A percentile compares a stretch with the other conserved stretches of the same genome.
Conservation (phyloP, 2,888 invertebrate genomes). For the Phragmatobia fuliginosa region DNA sequence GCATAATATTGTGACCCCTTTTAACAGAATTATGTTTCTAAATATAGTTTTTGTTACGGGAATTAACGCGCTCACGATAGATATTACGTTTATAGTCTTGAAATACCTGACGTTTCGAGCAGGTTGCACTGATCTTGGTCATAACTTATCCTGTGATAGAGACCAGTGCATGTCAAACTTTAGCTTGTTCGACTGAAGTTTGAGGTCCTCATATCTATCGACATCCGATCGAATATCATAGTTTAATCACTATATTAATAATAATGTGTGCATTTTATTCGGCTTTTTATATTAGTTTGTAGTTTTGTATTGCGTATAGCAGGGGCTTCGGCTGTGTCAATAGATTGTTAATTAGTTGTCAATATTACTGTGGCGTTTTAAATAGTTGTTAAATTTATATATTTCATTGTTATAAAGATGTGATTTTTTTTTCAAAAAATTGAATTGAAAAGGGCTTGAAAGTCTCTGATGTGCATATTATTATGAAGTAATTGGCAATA, state of each 20-base stretch:
- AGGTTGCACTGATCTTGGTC: no score
- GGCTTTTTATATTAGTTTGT: conserved; percentile 43
- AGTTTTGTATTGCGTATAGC: conserved; percentile 38
- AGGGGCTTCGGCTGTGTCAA: conserved; percentile 53
- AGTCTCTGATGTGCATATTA: neutral
- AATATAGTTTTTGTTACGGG: neutral
- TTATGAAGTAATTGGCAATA: neutral
- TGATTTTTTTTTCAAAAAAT: conserved; percentile 31
- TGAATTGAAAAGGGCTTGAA: neutral
- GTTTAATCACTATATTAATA: neutral
- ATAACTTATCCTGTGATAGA: neutral
- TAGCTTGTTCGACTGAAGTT: neutral
- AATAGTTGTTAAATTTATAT: conserved; percentile 30
- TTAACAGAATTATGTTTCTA: neutral
- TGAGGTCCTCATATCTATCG: conserved; percentile 30
- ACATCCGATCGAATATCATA: conserved; percentile 17
- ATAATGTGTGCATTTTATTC: conserved; percentile 45
- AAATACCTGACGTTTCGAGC: neutral
- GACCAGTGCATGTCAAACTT: neutral
- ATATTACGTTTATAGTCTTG: neutral
- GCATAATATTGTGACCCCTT: no score
- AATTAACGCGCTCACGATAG: neutral
- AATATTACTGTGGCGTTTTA: conserved; percentile 15
- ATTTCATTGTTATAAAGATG: conserved; percentile 34
- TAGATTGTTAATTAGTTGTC: conserved; percentile 50